Evolutionary conservation across 2,113 vertebrate genomes (phyloP).

Genomic region (Thymallus thymallus): DNA sequence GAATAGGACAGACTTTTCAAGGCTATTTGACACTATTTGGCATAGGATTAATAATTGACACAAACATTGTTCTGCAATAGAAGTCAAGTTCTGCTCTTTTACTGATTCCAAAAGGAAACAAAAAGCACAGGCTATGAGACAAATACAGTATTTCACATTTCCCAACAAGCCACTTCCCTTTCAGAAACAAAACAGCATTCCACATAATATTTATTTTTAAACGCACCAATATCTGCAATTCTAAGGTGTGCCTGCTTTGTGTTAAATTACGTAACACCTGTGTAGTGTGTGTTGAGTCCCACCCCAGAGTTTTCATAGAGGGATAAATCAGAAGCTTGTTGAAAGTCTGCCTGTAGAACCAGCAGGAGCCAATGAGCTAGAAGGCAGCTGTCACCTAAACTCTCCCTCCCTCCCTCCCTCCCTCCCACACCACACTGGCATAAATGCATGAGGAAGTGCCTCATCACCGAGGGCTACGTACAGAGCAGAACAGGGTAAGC

Average conservation of each 20-base stretch:
- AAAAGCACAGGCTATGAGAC: no score
- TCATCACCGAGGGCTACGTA: neutral
- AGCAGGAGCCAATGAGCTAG: neutral
- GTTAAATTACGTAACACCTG: neutral
- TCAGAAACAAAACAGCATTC: neutral
- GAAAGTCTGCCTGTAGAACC: neutral
- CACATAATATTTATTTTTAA: neutral
- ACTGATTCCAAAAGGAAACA: no score
- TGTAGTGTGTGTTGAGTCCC: neutral
- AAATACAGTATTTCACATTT: no score
- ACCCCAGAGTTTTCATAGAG: neutral
- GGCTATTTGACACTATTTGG: no score
- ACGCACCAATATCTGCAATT: neutral
- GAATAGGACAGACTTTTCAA: no score
- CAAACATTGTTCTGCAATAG: no score
- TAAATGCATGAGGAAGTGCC: neutral
- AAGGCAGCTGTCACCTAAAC: conserved; percentile 3
- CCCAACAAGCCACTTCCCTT: neutral
- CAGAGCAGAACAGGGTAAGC: neutral
- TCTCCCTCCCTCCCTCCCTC: neutral
- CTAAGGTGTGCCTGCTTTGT: neutral
- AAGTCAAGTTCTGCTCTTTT: no score
- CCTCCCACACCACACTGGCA: neutral
- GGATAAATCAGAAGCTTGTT: conserved; percentile 5
- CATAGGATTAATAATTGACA: no score